Base-by-base conservation (phyloP, 1,140 invertebrate species). In the Planococcus citri region DNA sequence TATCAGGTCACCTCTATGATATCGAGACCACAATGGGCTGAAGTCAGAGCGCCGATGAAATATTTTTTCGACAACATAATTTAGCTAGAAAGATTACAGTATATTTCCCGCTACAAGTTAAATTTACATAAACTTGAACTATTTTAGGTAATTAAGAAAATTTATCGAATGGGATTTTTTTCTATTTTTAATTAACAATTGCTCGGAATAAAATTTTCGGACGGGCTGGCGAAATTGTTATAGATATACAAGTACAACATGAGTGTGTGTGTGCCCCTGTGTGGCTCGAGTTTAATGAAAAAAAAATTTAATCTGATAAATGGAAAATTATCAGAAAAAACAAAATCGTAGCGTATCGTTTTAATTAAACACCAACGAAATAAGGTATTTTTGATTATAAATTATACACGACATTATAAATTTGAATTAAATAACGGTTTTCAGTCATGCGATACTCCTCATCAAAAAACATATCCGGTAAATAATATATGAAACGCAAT, bases 391-490 rank as follows among this genome's bases (percentile, higher is more conserved):
- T 64, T 64, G 60, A 64, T 64, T 64, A 64, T 25, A 27, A 25
- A 64, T 64, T 64, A 64, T 64, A 64, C 60, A 64, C 60, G 60
- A 64, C 21, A 27, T 64, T 64, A 64, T 24, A 64, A 64, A 64
- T 64, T 64, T 27, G 60, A 64, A 64, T 27, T 64, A 27, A 64
- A 64, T 64, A 64, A 64, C 60, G 60, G 25, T 64, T 64, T 64
- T 27, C 60, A 64, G 60, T 64, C 60, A 64, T 64, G 60, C 60
- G 60, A 64, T 64, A 64, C 22, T 6, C 60, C 60, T 64, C 60
- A 64, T 64, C 60, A 64, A 64, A 64, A 64, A 64, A 64, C 60
- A 64, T 64, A 64, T 64, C 21, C 25, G 60, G 22, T 25, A 64
- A 27, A 64, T 64, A 25, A 64, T 25, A 64, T 64, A 27, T 64